Evolutionary conservation across 64 coral and sea anemone genomes (phyloP).

Genomic region (Montipora foliosa): DNA sequence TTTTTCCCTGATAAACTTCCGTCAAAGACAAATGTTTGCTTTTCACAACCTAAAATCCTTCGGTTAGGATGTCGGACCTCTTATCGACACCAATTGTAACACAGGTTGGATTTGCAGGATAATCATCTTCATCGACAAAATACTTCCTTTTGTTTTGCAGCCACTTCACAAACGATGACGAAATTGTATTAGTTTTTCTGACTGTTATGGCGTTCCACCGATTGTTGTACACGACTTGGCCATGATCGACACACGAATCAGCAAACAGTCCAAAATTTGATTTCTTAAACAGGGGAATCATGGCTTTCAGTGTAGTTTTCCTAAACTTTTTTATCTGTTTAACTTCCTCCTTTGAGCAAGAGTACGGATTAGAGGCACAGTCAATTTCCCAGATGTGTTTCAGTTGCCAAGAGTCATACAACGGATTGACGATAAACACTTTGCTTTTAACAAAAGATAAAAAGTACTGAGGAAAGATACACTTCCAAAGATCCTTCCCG

Average conservation of each 20-base stretch:
- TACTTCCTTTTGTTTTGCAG: not conserved
- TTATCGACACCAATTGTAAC: constrained; percentile 12
- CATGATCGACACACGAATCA: constrained; percentile 87
- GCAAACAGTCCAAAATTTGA: constrained; percentile 67
- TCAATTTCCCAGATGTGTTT: constrained; percentile 68
- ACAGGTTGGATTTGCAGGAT: constrained; percentile 66
- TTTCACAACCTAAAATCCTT: not conserved
- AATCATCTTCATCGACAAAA: constrained; percentile 47
- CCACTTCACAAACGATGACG: constrained; percentile 52
- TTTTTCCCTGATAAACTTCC: not conserved
- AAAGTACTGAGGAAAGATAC: constrained; percentile 89
- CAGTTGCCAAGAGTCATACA: constrained; percentile 92
- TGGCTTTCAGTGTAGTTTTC: constrained; percentile 70
- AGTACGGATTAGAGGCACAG: constrained; percentile 51
- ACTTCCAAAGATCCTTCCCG: constrained; percentile 72
- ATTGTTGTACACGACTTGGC: constrained; percentile 63
- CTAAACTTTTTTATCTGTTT: constrained; percentile 70
- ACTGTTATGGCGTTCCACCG: constrained; percentile 61
- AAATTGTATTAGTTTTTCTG: constrained; percentile 15
- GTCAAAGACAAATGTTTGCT: not conserved
- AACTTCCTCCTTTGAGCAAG: constrained; percentile 69
- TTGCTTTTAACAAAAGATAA: constrained; percentile 61
- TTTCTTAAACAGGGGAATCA: constrained; percentile 48
- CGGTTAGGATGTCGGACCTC: constrained; percentile 21
- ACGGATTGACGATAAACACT: constrained; percentile 79